Base-by-base conservation (phyloP, 2,888 invertebrate genomes). In the Parnassius smintheus region DNA sequence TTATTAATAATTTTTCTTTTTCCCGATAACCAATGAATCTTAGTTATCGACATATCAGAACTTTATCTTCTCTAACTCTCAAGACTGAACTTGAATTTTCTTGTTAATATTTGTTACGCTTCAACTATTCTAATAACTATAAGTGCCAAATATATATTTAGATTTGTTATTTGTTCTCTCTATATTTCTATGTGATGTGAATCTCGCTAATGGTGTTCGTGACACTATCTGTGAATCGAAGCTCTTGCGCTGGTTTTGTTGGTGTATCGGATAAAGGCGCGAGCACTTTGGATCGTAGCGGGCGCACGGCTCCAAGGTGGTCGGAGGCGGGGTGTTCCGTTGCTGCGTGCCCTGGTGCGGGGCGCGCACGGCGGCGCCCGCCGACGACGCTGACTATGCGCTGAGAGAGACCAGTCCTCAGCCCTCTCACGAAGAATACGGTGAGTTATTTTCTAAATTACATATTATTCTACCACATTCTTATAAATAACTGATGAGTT, bases 291-390 rank as follows among this genome's bases (percentile, higher is more conserved):
- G 92, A 84, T 78, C 71, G 77, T 70, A 70, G 78, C 79, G 76
- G 73, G 79, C 77, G 76, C 79, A 88, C 85, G 89, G 88, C 92
- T 86, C 87, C 94, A 94, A 93, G 92, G 94, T 94, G 94, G 94
- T 94, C 86, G 94, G 95, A 93, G 93, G 94, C 85, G 94, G 94
- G 93, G 94, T 95, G 93, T 95, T 95, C 94, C 95, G 95, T 93
- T 95, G 95, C 93, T 95, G 95, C 93, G 93, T 95, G 94, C 95
- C 95, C 94, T 95, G 95, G 94, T 95, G 95, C 93, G 95, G 95
- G 91, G 91, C 91, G 91, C 91, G 91, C 94, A 93, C 94, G 93
- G 94, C 95, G 91, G 88, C 93, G 88, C 93, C 94, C 91, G 91
- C 90, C 78, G 90, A 93, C 91, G 91, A 93, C 85, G 93, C 93